Percentiles rank a stretch among this genome's conserved stretches.
Conservation (phyloP, 2,888 invertebrate genomes). For the Fragum whitleyi region DNA sequence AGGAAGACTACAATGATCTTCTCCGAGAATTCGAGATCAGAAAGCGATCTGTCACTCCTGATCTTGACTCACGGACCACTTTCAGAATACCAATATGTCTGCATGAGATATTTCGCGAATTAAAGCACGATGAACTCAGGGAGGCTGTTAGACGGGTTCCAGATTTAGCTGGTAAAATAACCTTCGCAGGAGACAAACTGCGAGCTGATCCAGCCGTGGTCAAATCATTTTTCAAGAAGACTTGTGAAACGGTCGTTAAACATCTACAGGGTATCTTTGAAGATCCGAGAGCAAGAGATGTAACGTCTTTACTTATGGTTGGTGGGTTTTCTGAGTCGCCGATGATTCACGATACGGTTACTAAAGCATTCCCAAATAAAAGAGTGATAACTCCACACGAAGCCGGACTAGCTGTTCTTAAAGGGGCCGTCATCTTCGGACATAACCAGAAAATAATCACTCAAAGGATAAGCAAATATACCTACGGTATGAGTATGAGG, state of each 20-base stretch:
- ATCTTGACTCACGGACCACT: constrained; percentile 37
- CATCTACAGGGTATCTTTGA: constrained; percentile 24
- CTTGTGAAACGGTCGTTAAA: constrained; percentile 10
- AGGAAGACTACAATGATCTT: constrained; percentile 31
- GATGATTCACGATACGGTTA: constrained; percentile 38
- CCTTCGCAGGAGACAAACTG: constrained; percentile 43
- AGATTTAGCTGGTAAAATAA: constrained; percentile 26
- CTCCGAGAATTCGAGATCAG: constrained; percentile 50
- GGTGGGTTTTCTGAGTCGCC: constrained; percentile 59
- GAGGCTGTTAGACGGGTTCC: constrained; percentile 18
- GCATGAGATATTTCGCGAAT: constrained; percentile 37
- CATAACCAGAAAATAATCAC: constrained; percentile 39
- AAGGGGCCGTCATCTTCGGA: too few relatives aligned
- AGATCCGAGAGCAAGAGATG: constrained; percentile 22
- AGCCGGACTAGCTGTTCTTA: too few relatives aligned
- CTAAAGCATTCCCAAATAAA: constrained; percentile 26
- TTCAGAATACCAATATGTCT: constrained; percentile 43
- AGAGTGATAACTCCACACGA: constrained; percentile 51
- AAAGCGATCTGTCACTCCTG: constrained; percentile 31
- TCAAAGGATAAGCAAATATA: constrained; percentile 42
- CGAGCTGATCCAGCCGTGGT: constrained; percentile 34
- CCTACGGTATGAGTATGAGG: constrained; percentile 41
- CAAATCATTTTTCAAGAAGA: constrained; percentile 15
- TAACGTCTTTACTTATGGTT: constrained; percentile 47
- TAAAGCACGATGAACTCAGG: constrained; percentile 33